A percentile compares a stretch with the other conserved stretches of the same genome.
These are phyloP conservation scores for Parasteatoda tepidariorum DNA, from an alignment of 1,140 invertebrate genomes.

Conservation along the genomic window DNA sequence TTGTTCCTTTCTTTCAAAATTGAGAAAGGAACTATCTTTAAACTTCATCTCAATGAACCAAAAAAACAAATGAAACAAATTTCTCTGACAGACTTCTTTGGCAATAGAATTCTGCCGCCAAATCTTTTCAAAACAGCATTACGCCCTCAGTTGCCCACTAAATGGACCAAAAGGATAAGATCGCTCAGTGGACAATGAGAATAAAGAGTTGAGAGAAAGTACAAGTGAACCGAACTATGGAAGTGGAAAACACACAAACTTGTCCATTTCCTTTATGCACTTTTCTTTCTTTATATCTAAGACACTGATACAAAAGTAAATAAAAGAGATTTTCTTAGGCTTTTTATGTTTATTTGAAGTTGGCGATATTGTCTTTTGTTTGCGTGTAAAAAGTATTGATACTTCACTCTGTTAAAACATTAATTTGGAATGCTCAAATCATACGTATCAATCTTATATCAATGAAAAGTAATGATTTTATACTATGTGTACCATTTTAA, in stretches of 20 bases:
- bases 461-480: too few species aligned
- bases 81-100: neutral
- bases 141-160: slow-evolving; percentile 10
- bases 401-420: too few species aligned
- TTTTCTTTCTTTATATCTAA: neutral
- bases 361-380: neutral
- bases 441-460: too few species aligned
- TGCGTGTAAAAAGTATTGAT: too few species aligned
- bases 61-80: too few species aligned
- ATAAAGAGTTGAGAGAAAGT: neutral
- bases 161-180: slow-evolving; percentile 21
- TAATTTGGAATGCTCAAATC: too few species aligned
- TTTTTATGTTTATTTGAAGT: neutral
- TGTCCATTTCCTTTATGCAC: neutral
- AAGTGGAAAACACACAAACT: slow-evolving; percentile 21
- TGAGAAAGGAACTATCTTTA: too few species aligned
- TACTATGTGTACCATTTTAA: too few species aligned
- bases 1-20: too few species aligned
- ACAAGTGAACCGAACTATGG: neutral
- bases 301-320: slow-evolving; percentile 5
- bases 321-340: neutral
- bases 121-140: slow-evolving; percentile 17
- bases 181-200: neutral
- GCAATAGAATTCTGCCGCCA: neutral
- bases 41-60: too few species aligned